These are phyloP conservation scores for Artibeus jamaicensis DNA, from an alignment of 2,797 vertebrate species.

Conservation along the genomic window DNA sequence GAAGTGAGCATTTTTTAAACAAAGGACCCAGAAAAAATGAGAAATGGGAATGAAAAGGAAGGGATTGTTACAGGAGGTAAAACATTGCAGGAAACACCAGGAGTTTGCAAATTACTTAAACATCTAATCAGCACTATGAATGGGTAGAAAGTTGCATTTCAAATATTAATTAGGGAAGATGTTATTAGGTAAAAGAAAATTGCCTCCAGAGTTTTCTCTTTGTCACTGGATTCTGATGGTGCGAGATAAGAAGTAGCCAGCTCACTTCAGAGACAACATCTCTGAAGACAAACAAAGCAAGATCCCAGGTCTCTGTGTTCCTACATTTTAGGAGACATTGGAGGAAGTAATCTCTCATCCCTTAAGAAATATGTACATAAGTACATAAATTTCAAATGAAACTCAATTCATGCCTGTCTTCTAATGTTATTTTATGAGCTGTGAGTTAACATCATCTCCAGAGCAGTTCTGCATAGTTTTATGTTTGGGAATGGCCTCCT, in stretches of 20 bases:
- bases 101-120: neutral
- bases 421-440: neutral
- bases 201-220: neutral
- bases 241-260: neutral
- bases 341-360: neutral
- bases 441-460: neutral
- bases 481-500: neutral
- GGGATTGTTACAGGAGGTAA: neutral
- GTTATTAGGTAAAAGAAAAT: neutral
- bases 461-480: constrained; percentile 26
- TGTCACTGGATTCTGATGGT: neutral
- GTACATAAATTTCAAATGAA: constrained; percentile 6
- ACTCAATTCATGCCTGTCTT: neutral
- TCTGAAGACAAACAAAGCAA: neutral
- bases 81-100: neutral
- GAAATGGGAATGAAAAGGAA: neutral
- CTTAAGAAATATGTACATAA: neutral
- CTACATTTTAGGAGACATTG: neutral
- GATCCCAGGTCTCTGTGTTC: neutral
- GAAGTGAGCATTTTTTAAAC: neutral
- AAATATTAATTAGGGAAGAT: neutral
- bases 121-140: neutral
- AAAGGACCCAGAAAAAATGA: neutral
- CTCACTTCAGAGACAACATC: neutral
- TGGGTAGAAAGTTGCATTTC: neutral